Conservation (phyloP, 2,797 vertebrate genomes). For the Natrix natrix region DNA sequence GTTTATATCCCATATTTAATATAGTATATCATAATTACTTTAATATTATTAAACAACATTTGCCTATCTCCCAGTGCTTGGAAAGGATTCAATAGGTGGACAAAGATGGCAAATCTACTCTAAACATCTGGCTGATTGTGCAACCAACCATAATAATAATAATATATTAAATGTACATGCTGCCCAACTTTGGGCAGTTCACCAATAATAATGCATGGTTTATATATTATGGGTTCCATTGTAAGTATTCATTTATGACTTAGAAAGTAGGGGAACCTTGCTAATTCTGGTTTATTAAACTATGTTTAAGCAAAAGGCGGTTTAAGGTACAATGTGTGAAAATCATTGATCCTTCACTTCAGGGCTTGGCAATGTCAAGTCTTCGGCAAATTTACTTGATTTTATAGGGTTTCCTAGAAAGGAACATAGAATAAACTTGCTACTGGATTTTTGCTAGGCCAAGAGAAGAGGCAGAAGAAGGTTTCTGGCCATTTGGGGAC, state of each 20-base stretch:
- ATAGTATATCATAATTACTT: background rate
- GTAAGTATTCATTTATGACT: background rate
- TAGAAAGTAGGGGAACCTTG: background rate
- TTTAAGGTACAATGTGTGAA: background rate
- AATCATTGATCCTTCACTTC: background rate
- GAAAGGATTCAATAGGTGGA: background rate
- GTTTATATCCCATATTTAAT: background rate
- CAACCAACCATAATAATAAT: background rate
- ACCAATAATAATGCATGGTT: background rate
- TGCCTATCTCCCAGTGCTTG: background rate
- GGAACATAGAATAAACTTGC: background rate
- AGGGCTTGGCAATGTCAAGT: background rate
- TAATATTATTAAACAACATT: background rate
- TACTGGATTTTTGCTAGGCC: background rate
- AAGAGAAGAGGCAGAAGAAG: background rate
- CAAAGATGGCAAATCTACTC: background rate
- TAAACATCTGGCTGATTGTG: background rate
- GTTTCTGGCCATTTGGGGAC: background rate
- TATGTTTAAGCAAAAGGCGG: background rate
- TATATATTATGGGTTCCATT: background rate
- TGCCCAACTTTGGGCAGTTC: background rate
- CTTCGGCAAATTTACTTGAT: background rate
- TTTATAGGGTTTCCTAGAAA: background rate
- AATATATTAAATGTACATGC: background rate
- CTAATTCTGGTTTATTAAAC: background rate